Evolutionary conservation across 2,888 invertebrate genomes (phyloP).

Genomic region (Adineta ricciae): DNA sequence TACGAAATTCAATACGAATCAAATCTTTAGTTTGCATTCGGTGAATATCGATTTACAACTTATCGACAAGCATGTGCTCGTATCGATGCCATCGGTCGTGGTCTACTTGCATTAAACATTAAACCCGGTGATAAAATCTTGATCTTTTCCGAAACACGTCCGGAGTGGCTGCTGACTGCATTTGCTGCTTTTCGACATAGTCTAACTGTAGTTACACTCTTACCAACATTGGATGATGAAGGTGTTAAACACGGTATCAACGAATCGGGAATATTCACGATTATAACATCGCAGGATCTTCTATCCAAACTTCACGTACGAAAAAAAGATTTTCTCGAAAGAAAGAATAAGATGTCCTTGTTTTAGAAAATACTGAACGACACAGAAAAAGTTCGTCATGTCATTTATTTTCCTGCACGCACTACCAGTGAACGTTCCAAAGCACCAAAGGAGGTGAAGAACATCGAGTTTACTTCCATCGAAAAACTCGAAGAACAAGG

Average conservation of each 20-base stretch:
- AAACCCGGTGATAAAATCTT: slow-evolving; percentile 60
- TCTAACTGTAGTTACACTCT: slow-evolving; percentile 87
- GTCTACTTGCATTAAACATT: slow-evolving; percentile 59
- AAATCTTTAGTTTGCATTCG: slow-evolving; percentile 71
- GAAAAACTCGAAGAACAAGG: slow-evolving; percentile 38
- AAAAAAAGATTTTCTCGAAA: neutral
- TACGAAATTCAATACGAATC: too few relatives aligned
- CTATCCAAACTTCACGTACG: slow-evolving; percentile 49
- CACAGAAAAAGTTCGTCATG: neutral
- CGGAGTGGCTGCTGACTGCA: slow-evolving; percentile 93
- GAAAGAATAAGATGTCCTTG: neutral
- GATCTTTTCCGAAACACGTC: slow-evolving; percentile 90
- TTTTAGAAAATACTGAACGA: neutral
- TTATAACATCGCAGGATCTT: slow-evolving; percentile 82
- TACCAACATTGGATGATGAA: slow-evolving; percentile 89
- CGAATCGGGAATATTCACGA: slow-evolving; percentile 83
- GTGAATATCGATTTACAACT: slow-evolving; percentile 79
- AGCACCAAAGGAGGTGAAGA: neutral
- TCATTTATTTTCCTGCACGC: neutral
- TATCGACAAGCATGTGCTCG: slow-evolving; percentile 66
- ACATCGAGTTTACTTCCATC: neutral
- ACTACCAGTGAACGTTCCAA: neutral
- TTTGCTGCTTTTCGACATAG: slow-evolving; percentile 89
- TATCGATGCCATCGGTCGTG: slow-evolving; percentile 69
- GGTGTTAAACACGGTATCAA: slow-evolving; percentile 90